Evolutionary conservation across 2,797 vertebrate species (phyloP), one percentile per base, ranked within the genome.

Genomic region (Chromobotia macracanthus): DNA sequence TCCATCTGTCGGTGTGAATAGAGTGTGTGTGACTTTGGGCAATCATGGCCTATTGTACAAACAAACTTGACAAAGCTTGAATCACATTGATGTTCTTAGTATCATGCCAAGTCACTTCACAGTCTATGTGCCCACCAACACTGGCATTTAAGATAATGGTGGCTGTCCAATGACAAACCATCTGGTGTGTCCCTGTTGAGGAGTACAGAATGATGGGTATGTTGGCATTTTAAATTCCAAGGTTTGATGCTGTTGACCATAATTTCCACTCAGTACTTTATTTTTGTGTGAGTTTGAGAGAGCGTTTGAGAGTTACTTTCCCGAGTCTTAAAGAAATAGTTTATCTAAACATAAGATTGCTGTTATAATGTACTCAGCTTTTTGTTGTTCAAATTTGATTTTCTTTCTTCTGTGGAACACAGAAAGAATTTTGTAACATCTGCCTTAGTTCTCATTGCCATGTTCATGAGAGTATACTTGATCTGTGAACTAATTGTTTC

Each of bases 101-200:
- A 82, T 69, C 78, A 51, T 84, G 86, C 88, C 76, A 89, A 86
- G 77, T 85, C 82, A 87, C 87, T 86, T 76, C 80, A 19, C 23
- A 81, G 86, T 87, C 89, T 88, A 89, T 91, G 89, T 91, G 90
- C 87, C 86, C 76, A 41, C 66, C 63, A 71, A 38, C 60, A 66
- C 28, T 83, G 81, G 77, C 88, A 90, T 89, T 64, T 86, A 89
- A 89, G 85, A 90, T 88, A 88, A 67, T 86, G 90, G 87, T 79
- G 71, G 66, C 79, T 74, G 68, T 89, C 89, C 91, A 92, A 86
- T 61, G 64, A 84, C 13, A 79, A 89, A 88, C 89, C 90, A 90
- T 92, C 90, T 92, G 90, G 81, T 88, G 80, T 79, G 10, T 85
- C 70, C 44, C 44, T 65, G 21, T 71, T 77, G n/a, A n/a, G n/a